Conservation (phyloP, 2,113 vertebrate species). For the Phalacrocorax carbo region DNA sequence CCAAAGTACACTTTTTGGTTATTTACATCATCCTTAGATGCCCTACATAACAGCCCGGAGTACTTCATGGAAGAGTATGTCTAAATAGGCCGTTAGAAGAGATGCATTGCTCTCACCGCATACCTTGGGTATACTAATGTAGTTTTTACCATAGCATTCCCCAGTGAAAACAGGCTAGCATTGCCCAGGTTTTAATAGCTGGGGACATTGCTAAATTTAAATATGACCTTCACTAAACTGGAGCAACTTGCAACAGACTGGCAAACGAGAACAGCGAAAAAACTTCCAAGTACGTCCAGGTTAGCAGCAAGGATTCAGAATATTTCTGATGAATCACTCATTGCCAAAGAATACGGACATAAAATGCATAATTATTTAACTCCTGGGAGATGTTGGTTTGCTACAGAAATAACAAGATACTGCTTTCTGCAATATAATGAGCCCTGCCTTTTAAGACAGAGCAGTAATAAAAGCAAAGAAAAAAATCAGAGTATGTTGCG, state of each 20-base stretch:
- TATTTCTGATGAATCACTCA: background rate
- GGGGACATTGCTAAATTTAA: slow-evolving; percentile 9
- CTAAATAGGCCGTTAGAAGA: background rate
- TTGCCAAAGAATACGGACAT: background rate
- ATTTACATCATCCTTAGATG: background rate
- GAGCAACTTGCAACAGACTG: background rate
- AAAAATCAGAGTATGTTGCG: background rate
- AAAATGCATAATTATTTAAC: background rate
- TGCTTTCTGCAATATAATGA: background rate
- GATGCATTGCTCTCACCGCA: background rate
- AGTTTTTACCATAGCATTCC: background rate
- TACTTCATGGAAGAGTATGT: background rate
- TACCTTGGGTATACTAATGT: accelerated
- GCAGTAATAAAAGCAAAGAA: background rate
- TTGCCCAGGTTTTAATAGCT: background rate
- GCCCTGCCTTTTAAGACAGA: background rate
- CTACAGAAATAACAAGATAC: background rate
- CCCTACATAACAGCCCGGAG: background rate
- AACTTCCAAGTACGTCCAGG: background rate
- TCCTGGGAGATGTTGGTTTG: background rate
- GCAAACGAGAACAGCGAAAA: background rate
- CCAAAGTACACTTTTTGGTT: background rate
- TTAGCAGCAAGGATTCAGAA: background rate
- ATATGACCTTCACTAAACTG: slow-evolving; percentile 4
- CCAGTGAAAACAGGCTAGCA: background rate